Conservation (phyloP, 2,113 vertebrate genomes). For the Aplodontia rufa region DNA sequence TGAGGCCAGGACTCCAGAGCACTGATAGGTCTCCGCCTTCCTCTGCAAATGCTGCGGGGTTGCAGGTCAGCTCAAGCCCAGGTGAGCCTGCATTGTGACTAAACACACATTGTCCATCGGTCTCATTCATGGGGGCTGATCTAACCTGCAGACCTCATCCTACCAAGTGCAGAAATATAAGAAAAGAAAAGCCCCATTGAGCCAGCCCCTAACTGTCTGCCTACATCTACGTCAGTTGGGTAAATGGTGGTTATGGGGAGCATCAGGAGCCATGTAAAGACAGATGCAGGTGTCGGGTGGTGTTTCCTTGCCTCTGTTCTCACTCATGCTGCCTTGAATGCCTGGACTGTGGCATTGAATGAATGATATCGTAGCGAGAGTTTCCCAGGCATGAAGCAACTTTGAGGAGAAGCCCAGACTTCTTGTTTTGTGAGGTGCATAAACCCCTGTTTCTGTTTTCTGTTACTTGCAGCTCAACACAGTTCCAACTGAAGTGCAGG, state of each 20-base stretch:
- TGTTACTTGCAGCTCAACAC: not conserved
- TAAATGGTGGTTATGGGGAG: not conserved
- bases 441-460: not conserved
- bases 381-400: not conserved
- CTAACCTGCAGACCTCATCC: not conserved
- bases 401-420: not conserved
- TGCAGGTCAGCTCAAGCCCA: not conserved
- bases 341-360: not conserved
- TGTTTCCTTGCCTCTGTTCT: not conserved
- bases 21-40: rapidly evolving
- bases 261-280: not conserved
- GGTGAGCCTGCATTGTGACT: not conserved
- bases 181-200: not conserved
- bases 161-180: not conserved
- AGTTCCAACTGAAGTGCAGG: not conserved
- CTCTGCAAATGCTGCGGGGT: not conserved
- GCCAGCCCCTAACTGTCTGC: not conserved
- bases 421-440: not conserved
- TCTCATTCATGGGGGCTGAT: not conserved
- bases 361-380: not conserved
- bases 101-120: rapidly evolving
- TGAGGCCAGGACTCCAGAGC: not conserved
- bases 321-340: not conserved
- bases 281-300: not conserved
- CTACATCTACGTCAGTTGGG: rapidly evolving